These are phyloP conservation scores for Agonopterix arenella DNA, from an alignment of 2,888 invertebrate species.

Conservation along the genomic window DNA sequence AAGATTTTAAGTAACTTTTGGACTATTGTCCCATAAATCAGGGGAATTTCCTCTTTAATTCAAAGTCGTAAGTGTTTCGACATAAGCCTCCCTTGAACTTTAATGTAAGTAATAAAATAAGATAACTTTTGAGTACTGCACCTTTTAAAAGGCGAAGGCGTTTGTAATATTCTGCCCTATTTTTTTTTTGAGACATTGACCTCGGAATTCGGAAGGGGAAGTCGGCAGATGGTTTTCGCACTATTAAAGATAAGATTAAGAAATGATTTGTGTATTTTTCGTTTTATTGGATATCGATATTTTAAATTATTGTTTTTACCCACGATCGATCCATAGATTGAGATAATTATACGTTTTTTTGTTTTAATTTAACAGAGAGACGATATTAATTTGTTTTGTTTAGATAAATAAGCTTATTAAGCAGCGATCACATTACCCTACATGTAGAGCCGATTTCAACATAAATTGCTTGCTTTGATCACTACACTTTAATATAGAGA, in stretches of 20 bases:
- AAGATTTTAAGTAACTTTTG: too few species aligned
- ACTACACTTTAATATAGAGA: too few species aligned
- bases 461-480: too few species aligned
- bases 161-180: conserved; percentile 15
- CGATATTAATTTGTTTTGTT: not conserved
- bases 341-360: not conserved
- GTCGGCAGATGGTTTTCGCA: conserved; percentile 24
- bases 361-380: not conserved
- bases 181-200: conserved; percentile 26
- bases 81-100: not conserved
- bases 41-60: too few species aligned
- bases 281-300: not conserved
- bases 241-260: conserved; percentile 16
- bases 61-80: too few species aligned
- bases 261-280: conserved; percentile 12
- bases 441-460: too few species aligned
- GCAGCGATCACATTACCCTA: not conserved
- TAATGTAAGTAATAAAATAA: not conserved
- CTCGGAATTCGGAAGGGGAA: conserved; percentile 17
- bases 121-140: not conserved
- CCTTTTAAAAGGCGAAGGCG: conserved; percentile 18
- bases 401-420: not conserved
- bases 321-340: not conserved
- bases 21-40: too few species aligned
- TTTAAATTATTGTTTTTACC: not conserved